These are phyloP conservation scores for Dolichopus griseipennis DNA, from an alignment of 2,888 invertebrate genomes.

Conservation along the genomic window DNA sequence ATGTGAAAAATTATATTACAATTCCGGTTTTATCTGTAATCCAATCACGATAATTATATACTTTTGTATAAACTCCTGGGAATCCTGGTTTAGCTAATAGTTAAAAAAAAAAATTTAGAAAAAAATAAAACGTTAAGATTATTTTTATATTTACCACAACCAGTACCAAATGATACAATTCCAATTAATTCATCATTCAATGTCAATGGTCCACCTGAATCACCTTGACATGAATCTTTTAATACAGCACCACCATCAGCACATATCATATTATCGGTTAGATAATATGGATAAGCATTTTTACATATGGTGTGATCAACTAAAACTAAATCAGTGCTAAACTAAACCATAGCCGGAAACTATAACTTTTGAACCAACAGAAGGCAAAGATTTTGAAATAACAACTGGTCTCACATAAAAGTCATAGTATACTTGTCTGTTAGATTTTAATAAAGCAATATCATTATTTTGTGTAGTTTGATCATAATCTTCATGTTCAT, in stretches of 20 bases:
- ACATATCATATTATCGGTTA: background rate
- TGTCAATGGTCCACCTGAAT: conserved; percentile 32
- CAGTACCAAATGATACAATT: conserved; percentile 42
- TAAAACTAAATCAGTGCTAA: conserved; percentile 24
- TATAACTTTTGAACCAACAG: background rate
- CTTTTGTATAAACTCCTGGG: background rate
- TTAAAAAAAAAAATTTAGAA: background rate
- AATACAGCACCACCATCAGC: background rate
- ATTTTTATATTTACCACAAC: conserved; percentile 33
- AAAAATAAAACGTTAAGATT: background rate
- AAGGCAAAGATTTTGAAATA: background rate
- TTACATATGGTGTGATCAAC: conserved; percentile 23
- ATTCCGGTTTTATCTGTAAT: background rate
- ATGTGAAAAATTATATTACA: too few relatives aligned
- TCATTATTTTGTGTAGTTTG: background rate
- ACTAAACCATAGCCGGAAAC: conserved; percentile 16
- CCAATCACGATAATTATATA: background rate
- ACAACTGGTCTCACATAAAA: too few relatives aligned
- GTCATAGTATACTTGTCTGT: background rate
- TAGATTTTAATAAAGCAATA: background rate
- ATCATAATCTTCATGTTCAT: too few relatives aligned
- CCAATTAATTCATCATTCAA: conserved; percentile 26
- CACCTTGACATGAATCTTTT: conserved; percentile 41
- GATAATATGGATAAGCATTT: background rate
- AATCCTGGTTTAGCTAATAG: background rate